phyloP scores from a whole-genome alignment of 2,797 vertebrate genomes.

The Coluber constrictor region DNA sequence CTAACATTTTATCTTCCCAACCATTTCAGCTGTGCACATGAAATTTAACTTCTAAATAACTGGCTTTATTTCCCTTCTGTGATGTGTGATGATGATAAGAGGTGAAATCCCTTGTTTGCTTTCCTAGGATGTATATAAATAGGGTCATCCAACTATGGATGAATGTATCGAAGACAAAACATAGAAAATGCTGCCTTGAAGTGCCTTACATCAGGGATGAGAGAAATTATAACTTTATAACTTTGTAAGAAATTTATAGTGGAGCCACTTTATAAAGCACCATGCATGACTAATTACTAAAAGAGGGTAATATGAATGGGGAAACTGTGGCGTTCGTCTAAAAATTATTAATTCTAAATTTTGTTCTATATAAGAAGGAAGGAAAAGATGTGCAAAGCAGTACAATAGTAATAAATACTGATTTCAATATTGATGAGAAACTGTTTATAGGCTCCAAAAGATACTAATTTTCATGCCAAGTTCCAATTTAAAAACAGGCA shows the following conservation, averaged over 20 bases:
- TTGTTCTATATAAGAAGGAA: background rate
- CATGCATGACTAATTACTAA: background rate
- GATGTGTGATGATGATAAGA: background rate
- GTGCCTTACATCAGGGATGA: background rate
- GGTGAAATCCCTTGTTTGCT: background rate
- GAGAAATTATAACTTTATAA: background rate
- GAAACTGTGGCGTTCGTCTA: background rate
- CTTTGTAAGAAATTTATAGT: background rate
- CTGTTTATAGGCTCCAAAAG: background rate
- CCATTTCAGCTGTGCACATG: background rate
- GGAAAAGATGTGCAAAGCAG: background rate
- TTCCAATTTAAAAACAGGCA: background rate
- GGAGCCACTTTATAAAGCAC: background rate
- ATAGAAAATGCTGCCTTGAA: background rate
- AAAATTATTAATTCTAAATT: background rate
- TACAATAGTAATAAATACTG: background rate
- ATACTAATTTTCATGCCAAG: background rate
- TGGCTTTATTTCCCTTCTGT: background rate
- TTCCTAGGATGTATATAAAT: background rate
- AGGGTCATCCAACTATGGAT: background rate
- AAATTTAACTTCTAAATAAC: background rate
- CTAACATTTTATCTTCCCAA: background rate
- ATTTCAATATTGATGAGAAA: background rate
- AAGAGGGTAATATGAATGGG: background rate
- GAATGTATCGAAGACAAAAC: background rate